These are phyloP conservation scores for Syngnathus scovelli DNA, from an alignment of 2,113 vertebrate genomes.

Conservation along the genomic window DNA sequence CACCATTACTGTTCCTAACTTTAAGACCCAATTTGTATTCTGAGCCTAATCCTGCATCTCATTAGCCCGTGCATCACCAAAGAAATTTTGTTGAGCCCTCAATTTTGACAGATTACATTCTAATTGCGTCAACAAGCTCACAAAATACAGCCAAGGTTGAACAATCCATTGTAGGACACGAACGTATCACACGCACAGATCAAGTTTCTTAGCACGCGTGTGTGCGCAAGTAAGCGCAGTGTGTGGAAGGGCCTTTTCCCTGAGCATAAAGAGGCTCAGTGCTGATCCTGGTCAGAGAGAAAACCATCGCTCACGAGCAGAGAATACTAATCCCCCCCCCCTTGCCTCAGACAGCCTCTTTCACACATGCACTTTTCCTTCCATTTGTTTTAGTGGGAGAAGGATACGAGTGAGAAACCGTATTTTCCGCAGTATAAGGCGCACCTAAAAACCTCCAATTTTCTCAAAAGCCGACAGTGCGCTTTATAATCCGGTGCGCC, in stretches of 20 bases:
- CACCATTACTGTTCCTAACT: background rate
- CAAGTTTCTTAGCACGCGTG: slow-evolving; percentile 43
- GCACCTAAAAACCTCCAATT: no score
- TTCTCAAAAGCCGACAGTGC: no score
- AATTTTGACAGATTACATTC: slow-evolving; percentile 43
- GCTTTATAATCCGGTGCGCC: no score
- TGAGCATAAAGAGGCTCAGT: slow-evolving; percentile 69
- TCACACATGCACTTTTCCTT: slow-evolving; percentile 19
- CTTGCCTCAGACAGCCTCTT: slow-evolving; percentile 45
- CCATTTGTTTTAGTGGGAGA: slow-evolving; percentile 26
- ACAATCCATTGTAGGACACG: slow-evolving; percentile 27
- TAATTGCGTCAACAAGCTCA: slow-evolving; percentile 35
- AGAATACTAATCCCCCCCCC: slow-evolving; percentile 69
- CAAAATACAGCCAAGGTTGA: slow-evolving; percentile 33
- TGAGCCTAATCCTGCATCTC: background rate
- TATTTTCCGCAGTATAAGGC: no score
- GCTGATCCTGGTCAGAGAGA: slow-evolving; percentile 47
- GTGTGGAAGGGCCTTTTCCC: slow-evolving; percentile 32
- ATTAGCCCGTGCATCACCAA: background rate
- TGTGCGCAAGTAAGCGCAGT: slow-evolving; percentile 42
- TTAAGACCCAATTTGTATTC: background rate
- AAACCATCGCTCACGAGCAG: slow-evolving; percentile 49
- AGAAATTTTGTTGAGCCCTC: background rate
- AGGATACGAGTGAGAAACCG: background rate
- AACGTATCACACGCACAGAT: slow-evolving; percentile 37